A percentile compares a stretch with the other conserved stretches of the same genome.
Conservation (phyloP, 1,140 invertebrate species). For the Microplitis mediator region DNA sequence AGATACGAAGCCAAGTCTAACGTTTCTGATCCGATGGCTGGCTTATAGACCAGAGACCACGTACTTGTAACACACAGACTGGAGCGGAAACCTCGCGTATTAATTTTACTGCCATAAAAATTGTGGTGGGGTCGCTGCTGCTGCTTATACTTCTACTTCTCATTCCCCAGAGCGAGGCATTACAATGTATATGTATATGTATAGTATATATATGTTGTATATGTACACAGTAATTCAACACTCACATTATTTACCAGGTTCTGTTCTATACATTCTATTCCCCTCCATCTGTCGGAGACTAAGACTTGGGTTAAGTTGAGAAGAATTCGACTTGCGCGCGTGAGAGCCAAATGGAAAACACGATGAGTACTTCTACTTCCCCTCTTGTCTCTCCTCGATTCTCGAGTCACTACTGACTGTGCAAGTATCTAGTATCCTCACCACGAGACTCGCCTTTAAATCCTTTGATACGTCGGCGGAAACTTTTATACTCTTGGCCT, state of each 20-base stretch:
- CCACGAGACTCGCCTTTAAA: too few relatives aligned
- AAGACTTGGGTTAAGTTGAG: too few relatives aligned
- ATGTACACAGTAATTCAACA: too few relatives aligned
- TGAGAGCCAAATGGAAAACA: too few relatives aligned
- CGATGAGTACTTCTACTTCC: neutral
- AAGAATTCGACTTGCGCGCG: too few relatives aligned
- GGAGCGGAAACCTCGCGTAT: constrained; percentile 45
- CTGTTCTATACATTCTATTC: too few relatives aligned
- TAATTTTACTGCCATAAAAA: constrained; percentile 37
- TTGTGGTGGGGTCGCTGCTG: constrained; percentile 29
- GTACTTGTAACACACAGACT: constrained; percentile 15
- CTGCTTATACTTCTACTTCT: constrained; percentile 32
- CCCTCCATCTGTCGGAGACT: too few relatives aligned
- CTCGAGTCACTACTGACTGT: neutral
- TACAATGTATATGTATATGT: neutral
- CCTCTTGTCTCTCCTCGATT: neutral
- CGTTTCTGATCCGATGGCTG: neutral
- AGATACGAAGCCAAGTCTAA: neutral
- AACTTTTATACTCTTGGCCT: constrained; percentile 37
- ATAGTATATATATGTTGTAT: too few relatives aligned
- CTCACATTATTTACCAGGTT: too few relatives aligned
- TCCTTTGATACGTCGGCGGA: constrained; percentile 24
- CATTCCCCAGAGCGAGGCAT: neutral
- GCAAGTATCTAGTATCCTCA: neutral
- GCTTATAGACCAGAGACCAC: neutral